phyloP scores from a whole-genome alignment of 2,113 vertebrate genomes.

The rabbit (Oryctolagus cuniculus) region mOryCun1.1 NC_091432.1:70143001-70143500 shows the following conservation, averaged over 20 bases:
- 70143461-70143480: background rate
- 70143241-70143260: background rate
- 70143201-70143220: background rate
- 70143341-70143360: background rate
- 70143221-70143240: background rate
- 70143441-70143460: background rate
- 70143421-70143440: background rate
- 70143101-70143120: background rate
- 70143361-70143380: background rate
- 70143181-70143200: background rate
- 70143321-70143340: background rate
- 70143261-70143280: background rate
- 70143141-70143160: background rate
- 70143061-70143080: background rate
- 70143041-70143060: background rate
- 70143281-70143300: background rate
- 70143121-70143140: background rate
- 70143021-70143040: background rate
- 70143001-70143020: background rate
- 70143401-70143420: background rate
- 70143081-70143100: background rate
- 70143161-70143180: background rate
- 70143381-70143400: background rate
- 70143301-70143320: background rate
- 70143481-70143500: background rate